Base-by-base conservation (phyloP, 2,888 invertebrate species). In the Noctua janthe region DNA sequence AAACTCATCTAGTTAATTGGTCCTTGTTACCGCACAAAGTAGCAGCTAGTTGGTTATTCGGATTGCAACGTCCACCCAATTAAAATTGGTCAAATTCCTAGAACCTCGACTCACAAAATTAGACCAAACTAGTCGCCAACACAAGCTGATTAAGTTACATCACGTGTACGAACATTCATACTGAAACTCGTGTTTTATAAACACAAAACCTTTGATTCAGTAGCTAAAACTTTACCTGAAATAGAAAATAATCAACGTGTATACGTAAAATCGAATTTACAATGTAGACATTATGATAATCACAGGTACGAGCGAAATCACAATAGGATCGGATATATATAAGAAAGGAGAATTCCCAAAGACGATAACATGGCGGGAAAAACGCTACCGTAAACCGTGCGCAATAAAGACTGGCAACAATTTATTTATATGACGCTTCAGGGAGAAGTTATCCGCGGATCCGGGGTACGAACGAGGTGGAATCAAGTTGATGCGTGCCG, bases 381-480 rank as follows among this genome's bases (percentile, higher is more conserved):
- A 96, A 95, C 93, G 94, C 92, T 94, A 92, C 94, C 93, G 94
- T 94, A 94, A 95, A 95, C 95, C 94, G 93, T 93, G 92, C 88
- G 96, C 94, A 96, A 96, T 96, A 96, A 97, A 96, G 96, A 95
- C 95, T 94, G 94, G 93, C 96, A 94, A 97, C 97, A 97, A 97
- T 97, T 97, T 97, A 97, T 97, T 97, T 97, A 96, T 97, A 97
- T 96, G 96, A 96, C 94, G 95, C 96, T 95, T 95, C 91, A 91
- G 97, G 97, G 97, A 96, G 95, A 95, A 95, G 94, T 97, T 96
- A 95, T 93, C 95, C 94, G 91, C 93, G 92, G 94, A 95, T 92
- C 94, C 91, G 92, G 92, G 91, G 92, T 91, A 93, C 90, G 94
- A 94, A 93, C 94, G 94, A 95, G 95, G 94, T 94, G 92, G 94